Conservation (phyloP, 2,888 invertebrate genomes). For the Dicycla oo region DNA sequence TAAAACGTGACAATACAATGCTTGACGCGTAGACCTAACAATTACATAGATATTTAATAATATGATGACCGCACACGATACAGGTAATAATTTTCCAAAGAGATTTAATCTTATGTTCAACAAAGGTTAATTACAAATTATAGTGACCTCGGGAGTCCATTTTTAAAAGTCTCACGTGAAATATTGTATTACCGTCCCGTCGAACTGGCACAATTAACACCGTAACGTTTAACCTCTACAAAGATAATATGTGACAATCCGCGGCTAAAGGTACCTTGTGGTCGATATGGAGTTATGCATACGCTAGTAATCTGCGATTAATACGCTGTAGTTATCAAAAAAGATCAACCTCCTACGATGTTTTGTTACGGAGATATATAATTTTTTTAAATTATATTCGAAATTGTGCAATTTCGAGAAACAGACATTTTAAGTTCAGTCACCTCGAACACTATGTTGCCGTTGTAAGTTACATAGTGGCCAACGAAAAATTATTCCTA, state of each 20-base stretch:
- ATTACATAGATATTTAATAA: conserved; percentile 8
- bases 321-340: no score
- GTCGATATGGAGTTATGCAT: no score
- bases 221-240: conserved; percentile 58
- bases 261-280: no score
- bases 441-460: no score
- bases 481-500: no score
- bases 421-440: no score
- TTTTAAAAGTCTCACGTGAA: conserved; percentile 69
- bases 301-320: no score
- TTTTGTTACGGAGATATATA: no score
- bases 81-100: conserved; percentile 28
- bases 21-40: background rate
- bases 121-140: conserved; percentile 70
- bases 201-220: conserved; percentile 69
- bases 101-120: conserved; percentile 39
- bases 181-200: conserved; percentile 62
- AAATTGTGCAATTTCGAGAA: no score
- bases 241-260: conserved; percentile 64
- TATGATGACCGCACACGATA: conserved; percentile 9
- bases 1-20: background rate
- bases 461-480: no score
- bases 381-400: no score
- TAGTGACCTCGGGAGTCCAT: conserved; percentile 56
- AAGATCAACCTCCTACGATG: no score